Base-by-base conservation (phyloP, 1,140 invertebrate genomes). In the Lasioglossum baleicum region DNA sequence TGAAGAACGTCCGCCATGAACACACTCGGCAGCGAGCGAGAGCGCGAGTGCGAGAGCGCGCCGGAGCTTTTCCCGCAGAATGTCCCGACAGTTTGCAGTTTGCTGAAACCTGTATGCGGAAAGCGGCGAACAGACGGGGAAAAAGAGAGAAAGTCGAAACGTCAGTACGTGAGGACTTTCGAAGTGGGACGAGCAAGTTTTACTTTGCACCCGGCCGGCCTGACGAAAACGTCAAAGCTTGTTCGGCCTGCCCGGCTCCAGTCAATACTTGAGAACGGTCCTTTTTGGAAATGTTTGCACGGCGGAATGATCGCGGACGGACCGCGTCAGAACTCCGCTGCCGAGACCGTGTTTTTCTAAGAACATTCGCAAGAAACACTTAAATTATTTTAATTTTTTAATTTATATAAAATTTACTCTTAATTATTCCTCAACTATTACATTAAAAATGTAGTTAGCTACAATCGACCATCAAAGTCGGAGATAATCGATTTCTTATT, bases 71-170 rank as follows among this genome's bases (percentile, higher is more conserved):
- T 53, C 58, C 82, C 71, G 78, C 80, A 61, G 78, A 71, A 80
- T 81, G 73, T 73, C 79, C 83, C 74, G 80, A 60, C 73, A 75
- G 83, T 83, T 85, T 84, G 80, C 82, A 80, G 83, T 83, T 85
- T 84, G 83, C 78, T 85, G 68, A 60, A 80, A 81, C 83, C 76
- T 80, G 83, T 81, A 81, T 84, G 82, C 72, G 63, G 66, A 83
- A 66, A 60, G 53, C 60, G 53, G 58, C 66, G 44, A 65, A 48
- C 72, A 61, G 44, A 51, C 51, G 42, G 71, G 31, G 72, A 44
- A 40, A 77, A 65, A 77, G 68, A 67, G 75, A 73, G 66, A 44
- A 58, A 44, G 66, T 4, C 11, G 15, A 20, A 40, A 11, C 67
- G 73, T 70, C 79, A 51, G 77, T 80, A 80, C 72, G 80, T 42